phyloP scores from a whole-genome alignment of 2,797 vertebrate species.

The Nothura maculosa region DNA sequence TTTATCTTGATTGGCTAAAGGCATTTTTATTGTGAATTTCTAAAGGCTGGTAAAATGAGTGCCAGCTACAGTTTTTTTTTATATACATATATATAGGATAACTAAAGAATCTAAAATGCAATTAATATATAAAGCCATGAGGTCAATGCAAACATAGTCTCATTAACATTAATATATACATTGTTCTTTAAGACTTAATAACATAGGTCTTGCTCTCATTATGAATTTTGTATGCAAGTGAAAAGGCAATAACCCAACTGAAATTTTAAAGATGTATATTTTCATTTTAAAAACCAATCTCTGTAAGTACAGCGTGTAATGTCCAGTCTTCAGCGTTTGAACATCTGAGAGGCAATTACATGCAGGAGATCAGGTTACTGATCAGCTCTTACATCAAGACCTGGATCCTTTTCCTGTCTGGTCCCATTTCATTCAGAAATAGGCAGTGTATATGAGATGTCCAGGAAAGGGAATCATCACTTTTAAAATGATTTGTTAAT shows the following conservation, averaged over 20 bases:
- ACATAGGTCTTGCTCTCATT: slow-evolving; percentile 17
- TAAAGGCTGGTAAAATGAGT: neutral
- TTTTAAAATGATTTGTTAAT: neutral
- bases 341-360: slow-evolving; percentile 55
- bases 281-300: slow-evolving; percentile 30
- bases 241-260: slow-evolving; percentile 48
- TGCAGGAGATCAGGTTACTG: slow-evolving; percentile 28
- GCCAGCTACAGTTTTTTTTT: neutral
- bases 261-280: slow-evolving; percentile 33
- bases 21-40: neutral
- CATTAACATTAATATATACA: slow-evolving; percentile 29
- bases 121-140: neutral
- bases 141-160: slow-evolving; percentile 1
- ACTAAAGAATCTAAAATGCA: neutral
- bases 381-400: slow-evolving; percentile 1
- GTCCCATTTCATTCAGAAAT: slow-evolving; percentile 26
- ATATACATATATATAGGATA: neutral
- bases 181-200: slow-evolving; percentile 53
- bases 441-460: neutral
- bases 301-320: slow-evolving; percentile 27
- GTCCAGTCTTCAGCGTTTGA: slow-evolving; percentile 48
- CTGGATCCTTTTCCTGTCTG: neutral
- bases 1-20: neutral
- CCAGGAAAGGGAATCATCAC: neutral
- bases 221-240: slow-evolving; percentile 12